A percentile compares a stretch with the other conserved stretches of the same genome.
phyloP scores from a whole-genome alignment of 2,888 invertebrate genomes.

The Gymnocheta viridis region DNA sequence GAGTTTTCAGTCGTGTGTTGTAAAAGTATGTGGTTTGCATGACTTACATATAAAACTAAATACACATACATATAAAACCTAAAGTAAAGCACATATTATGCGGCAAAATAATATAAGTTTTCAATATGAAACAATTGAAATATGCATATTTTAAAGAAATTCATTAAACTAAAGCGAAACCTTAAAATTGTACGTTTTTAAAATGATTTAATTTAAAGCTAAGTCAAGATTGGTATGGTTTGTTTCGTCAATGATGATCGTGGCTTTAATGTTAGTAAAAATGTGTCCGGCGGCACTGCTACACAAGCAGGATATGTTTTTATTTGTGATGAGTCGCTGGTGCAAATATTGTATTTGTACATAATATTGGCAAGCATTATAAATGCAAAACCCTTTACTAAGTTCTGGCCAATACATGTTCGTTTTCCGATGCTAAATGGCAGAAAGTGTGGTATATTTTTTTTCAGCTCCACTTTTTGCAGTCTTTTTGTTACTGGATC shows the following conservation, averaged over 20 bases:
- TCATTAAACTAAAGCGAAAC: neutral
- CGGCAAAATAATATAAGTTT: neutral
- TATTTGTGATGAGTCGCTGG: slow-evolving; percentile 83
- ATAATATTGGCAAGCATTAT: slow-evolving; percentile 88
- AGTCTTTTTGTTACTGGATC: slow-evolving; percentile 13
- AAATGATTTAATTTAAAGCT: neutral
- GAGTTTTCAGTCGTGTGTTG: too few relatives aligned
- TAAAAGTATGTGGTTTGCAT: too few relatives aligned
- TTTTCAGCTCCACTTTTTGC: slow-evolving; percentile 80
- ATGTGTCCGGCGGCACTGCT: slow-evolving; percentile 89
- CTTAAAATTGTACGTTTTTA: neutral
- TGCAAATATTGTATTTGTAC: slow-evolving; percentile 87
- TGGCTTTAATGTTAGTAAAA: slow-evolving; percentile 84
- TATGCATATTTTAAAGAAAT: neutral
- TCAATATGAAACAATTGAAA: neutral
- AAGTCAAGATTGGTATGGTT: neutral
- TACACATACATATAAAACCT: too few relatives aligned
- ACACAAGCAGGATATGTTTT: slow-evolving; percentile 87
- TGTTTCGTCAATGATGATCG: slow-evolving; percentile 21
- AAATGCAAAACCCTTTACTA: slow-evolving; percentile 90
- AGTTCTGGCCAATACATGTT: slow-evolving; percentile 92
- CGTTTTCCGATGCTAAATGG: slow-evolving; percentile 93
- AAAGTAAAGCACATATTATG: too few relatives aligned
- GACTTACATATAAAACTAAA: too few relatives aligned
- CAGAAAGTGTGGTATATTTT: slow-evolving; percentile 88